These are phyloP conservation scores for Leucophenga montana DNA, from an alignment of 2,888 invertebrate genomes.

Conservation along the genomic window DNA sequence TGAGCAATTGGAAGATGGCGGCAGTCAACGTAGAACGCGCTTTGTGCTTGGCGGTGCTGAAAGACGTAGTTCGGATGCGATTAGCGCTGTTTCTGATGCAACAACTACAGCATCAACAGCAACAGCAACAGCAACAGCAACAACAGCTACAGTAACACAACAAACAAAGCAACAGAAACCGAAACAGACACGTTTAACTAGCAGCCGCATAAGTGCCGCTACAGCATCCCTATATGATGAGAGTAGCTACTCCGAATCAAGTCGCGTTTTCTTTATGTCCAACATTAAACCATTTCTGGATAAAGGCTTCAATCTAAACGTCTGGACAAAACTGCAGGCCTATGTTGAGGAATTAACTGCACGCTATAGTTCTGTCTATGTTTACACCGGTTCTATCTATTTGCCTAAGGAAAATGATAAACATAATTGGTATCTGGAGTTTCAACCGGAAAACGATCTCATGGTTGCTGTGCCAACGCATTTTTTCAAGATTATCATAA, in stretches of 20 bases:
- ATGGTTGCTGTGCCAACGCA: constrained; percentile 60
- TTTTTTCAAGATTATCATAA: constrained; percentile 54
- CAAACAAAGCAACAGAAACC: no score
- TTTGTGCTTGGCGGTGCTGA: no score
- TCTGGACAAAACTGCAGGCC: constrained; percentile 49
- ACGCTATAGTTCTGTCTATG: constrained; percentile 45
- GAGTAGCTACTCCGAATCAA: constrained; percentile 19
- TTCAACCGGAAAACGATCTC: constrained; percentile 48
- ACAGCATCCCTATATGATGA: constrained; percentile 47
- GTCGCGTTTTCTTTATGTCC: constrained; percentile 55
- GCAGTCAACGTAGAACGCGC: no score
- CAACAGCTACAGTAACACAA: background rate
- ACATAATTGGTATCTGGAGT: constrained; percentile 55
- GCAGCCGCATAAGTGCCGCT: background rate
- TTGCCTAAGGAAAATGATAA: constrained; percentile 46
- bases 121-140: background rate
- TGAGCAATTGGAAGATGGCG: background rate
- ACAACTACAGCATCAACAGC: background rate
- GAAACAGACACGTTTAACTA: no score
- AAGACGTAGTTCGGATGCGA: no score
- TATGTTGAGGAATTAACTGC: constrained; percentile 46
- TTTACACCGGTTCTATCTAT: constrained; percentile 58
- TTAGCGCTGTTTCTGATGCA: no score
- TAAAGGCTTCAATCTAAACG: constrained; percentile 47
- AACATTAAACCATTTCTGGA: constrained; percentile 54